Percentiles rank a stretch among this genome's conserved stretches.
Evolutionary conservation across 2,113 vertebrate genomes (phyloP).

Genomic region (Lonchura striata): DNA sequence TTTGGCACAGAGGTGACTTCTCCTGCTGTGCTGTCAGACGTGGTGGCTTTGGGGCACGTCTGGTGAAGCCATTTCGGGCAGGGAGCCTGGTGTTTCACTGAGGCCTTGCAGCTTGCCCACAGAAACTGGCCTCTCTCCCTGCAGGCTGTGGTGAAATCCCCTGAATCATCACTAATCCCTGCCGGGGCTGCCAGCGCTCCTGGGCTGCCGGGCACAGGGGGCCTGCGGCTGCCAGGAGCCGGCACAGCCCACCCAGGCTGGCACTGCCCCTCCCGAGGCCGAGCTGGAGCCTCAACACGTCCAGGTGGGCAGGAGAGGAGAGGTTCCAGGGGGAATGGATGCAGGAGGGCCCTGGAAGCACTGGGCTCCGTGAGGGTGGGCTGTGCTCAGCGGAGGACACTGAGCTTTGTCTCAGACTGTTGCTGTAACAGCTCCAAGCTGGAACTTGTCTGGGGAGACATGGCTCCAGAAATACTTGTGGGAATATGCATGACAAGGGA

Average conservation of each 20-base stretch:
- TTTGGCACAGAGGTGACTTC: background rate
- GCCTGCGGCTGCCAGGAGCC: rapidly evolving
- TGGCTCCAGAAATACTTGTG: background rate
- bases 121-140: background rate
- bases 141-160: background rate
- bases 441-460: background rate
- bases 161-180: background rate
- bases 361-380: background rate
- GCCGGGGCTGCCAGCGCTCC: rapidly evolving
- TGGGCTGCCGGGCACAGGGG: background rate
- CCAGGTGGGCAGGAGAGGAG: background rate
- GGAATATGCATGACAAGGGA: background rate
- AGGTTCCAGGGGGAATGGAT: background rate
- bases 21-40: rapidly evolving
- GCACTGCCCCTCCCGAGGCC: rapidly evolving
- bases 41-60: background rate
- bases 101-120: background rate
- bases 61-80: background rate
- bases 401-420: rapidly evolving
- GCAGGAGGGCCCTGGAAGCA: background rate
- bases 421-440: background rate
- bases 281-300: rapidly evolving
- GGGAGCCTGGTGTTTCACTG: background rate
- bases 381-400: background rate
- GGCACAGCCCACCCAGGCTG: too few species aligned